Evolutionary conservation across 2,113 vertebrate genomes (phyloP), one percentile per base, ranked within the genome.

Genomic region (Sorex fumeus): DNA sequence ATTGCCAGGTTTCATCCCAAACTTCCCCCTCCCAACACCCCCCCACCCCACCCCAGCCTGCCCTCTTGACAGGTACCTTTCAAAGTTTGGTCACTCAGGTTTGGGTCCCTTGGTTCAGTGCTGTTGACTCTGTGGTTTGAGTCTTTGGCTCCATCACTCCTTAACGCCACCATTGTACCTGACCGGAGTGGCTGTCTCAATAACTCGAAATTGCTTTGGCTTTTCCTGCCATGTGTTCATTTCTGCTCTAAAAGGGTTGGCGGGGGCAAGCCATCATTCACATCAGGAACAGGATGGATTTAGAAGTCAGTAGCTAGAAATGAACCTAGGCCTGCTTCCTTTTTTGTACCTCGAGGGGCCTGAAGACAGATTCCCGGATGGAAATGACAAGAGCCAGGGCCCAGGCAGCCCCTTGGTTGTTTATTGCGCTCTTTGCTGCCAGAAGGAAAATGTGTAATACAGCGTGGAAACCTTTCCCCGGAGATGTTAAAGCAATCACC

Each of bases 241-340:
- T 77, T 83, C 84, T 90, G 64, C 83, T 87, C 78, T 71, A 88
- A 92, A 86, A 87, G 69, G 36, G 45, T 53, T 82, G 74, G 62
- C 60, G 47, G 89, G 82, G 92, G 85, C 82, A 74, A 23, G 32
- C 71, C 64, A 88, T 92, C 32, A 53, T 78, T 86, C 78, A 94
- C 23, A 45, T 88, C 90, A 67, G 82, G 92, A 91, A 67, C 93
- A 67, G 67, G 50, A 71, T 10, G 30, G 28, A 36, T 88, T 76
- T 83, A 91, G 91, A 87, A 96, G 70, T 43, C 21, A 77, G 87
- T 23, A 25, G 34, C 67, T 92, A 90, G 90, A 91, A 86, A 91
- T 84, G 93, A 11, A 45, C 32, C 4, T 53, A 87, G 78, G 28
- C 85, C 75, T 53, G 21, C 71, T 78, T 88, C 57, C 43, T 88